A percentile compares a stretch with the other conserved stretches of the same genome.
Conservation (phyloP, 2,113 vertebrate species). For the Triplophysa dalaica region DNA sequence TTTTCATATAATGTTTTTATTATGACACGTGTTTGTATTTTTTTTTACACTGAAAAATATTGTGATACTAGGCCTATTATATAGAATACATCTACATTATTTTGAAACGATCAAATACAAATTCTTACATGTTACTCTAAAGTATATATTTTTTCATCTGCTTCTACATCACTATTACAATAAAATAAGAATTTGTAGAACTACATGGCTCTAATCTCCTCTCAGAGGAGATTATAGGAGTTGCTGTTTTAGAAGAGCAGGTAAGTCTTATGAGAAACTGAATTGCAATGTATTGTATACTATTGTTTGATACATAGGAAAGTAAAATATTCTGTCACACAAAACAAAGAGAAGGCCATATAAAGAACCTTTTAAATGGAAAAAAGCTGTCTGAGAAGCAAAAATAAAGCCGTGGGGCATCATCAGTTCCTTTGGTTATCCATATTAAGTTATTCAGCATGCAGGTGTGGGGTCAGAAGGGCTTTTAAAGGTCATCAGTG, state of each 20-base stretch:
- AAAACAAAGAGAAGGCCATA: background rate
- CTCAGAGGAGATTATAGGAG: background rate
- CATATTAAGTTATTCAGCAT: background rate
- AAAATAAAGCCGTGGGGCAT: background rate
- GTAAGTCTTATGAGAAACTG: background rate
- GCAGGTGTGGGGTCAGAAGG: background rate
- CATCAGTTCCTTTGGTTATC: background rate
- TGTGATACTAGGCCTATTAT: too few species aligned
- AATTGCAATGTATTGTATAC: background rate
- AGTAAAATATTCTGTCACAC: background rate
- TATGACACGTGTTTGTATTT: background rate
- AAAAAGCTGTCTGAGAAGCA: background rate
- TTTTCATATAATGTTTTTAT: background rate
- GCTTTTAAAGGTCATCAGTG: conserved; percentile 57
- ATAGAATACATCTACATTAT: too few species aligned
- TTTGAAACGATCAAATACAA: too few species aligned
- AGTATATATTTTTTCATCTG: too few species aligned
- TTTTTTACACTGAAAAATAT: background rate
- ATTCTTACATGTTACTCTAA: too few species aligned
- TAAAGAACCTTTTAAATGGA: background rate
- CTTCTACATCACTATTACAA: too few species aligned
- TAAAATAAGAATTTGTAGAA: background rate
- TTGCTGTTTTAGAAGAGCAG: too few species aligned
- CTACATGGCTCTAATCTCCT: conserved; percentile 17
- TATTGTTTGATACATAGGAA: background rate